Evolutionary conservation across 2,888 invertebrate species (phyloP).

Genomic region (Sarcophaga variegata): DNA sequence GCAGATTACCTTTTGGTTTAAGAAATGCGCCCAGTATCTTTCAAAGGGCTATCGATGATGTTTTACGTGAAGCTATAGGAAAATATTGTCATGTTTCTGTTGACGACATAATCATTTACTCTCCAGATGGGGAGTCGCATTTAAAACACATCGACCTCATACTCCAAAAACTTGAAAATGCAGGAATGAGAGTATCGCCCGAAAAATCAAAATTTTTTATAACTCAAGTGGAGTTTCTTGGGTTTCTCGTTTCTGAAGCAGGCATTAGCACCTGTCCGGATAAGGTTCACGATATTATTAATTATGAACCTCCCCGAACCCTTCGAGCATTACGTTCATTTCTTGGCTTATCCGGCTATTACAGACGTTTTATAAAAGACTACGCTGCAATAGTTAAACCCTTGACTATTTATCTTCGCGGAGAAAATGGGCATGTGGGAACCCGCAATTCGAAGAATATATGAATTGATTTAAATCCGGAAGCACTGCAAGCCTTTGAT

Average conservation of each 20-base stretch:
- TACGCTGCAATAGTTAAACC: conserved; percentile 5
- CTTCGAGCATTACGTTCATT: conserved; percentile 17
- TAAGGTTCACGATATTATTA: conserved; percentile 12
- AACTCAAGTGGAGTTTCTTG: conserved; percentile 1
- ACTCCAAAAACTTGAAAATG: not conserved
- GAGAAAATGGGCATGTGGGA: conserved; percentile 26
- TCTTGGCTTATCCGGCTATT: conserved; percentile 20
- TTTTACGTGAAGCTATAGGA: conserved; percentile 11
- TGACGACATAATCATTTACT: conserved; percentile 26
- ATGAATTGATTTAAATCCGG: not conserved
- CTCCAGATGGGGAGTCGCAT: not conserved
- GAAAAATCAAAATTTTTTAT: conserved; percentile 26
- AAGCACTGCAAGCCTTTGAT: conserved; percentile 12
- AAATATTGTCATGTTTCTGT: not conserved
- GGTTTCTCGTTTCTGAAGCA: not conserved
- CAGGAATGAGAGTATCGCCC: not conserved
- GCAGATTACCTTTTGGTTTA: not conserved
- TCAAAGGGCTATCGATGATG: too few relatives aligned
- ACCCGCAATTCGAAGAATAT: not conserved
- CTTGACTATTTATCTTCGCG: conserved; percentile 13
- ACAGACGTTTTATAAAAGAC: conserved; percentile 18
- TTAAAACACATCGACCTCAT: not conserved
- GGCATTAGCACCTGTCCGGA: conserved; percentile 18
- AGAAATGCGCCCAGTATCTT: not conserved
- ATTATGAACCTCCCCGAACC: conserved; percentile 1